Percentiles rank a stretch among this genome's conserved stretches.
Evolutionary conservation across 2,113 vertebrate species (phyloP).

Genomic region (Sinocyclocheilus anshuiensis): DNA sequence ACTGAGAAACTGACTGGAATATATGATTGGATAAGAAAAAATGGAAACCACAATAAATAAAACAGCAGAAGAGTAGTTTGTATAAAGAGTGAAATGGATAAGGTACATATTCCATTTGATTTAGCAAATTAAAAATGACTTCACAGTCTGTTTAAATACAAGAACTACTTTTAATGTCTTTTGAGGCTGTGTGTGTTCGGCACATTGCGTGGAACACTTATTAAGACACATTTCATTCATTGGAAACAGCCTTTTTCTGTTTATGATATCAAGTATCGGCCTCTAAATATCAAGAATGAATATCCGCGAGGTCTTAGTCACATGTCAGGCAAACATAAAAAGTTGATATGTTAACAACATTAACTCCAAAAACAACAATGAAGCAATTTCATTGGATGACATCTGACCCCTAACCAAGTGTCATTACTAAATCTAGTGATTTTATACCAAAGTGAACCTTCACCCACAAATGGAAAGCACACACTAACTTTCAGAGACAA

Average conservation of each 20-base stretch:
- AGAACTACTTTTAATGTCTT: not conserved
- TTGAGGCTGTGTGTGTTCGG: not conserved
- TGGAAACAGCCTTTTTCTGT: not conserved
- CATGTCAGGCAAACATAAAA: not conserved
- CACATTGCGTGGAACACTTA: not conserved
- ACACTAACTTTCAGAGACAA: conserved; percentile 60
- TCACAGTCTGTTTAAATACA: not conserved
- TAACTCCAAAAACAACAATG: not conserved
- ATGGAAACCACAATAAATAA: not conserved
- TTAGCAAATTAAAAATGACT: not conserved
- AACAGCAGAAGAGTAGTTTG: not conserved
- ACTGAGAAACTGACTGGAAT: not conserved
- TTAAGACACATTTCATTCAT: not conserved
- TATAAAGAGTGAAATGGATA: not conserved
- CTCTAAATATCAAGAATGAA: not conserved
- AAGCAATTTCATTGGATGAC: not conserved
- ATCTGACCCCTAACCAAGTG: conserved; percentile 1
- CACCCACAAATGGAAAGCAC: conserved; percentile 61
- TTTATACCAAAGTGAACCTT: conserved; percentile 7
- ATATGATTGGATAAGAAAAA: not conserved
- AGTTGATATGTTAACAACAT: not conserved
- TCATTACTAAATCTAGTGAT: not conserved
- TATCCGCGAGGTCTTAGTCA: not conserved
- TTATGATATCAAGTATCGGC: not conserved
- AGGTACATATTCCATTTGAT: conserved; percentile 5